Base-by-base conservation (phyloP, 2,888 invertebrate genomes). In the Cyaniris semiargus region DNA sequence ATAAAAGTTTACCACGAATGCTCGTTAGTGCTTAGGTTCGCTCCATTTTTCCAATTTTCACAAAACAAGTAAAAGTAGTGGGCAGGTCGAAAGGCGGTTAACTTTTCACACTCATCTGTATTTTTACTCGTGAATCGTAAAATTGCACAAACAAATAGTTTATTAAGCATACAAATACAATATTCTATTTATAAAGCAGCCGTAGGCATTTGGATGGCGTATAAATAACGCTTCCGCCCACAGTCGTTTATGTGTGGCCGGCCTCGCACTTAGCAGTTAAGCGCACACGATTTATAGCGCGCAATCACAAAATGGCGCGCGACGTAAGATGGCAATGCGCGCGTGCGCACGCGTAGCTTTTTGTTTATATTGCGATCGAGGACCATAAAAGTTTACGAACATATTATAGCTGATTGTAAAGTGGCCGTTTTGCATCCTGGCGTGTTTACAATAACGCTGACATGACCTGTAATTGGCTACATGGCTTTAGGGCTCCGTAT, bases 291-390 rank as follows among this genome's bases (percentile, higher is more conserved):
- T 86, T 86, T 86, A 86, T 86, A 80, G 83, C 83, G 80, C 83
- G 84, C 87, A 85, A 86, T 88, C 84, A 85, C 87, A 89, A 87
- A 79, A 88, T 86, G 85, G 85, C 84, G 80, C 81, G 81, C 84
- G 85, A 85, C 34, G 58, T n/a, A 34, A 86, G 85, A 86, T 87
- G 83, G 84, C 86, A 80, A 81, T 80, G 80, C 86, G 86, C 85
- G 85, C 78, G 80, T 84, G 84, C 84, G 85, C 83, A 80, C 78
- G 84, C 84, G 85, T 84, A 81, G 34, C 53, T 21, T 38, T 38
- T 21, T 76, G 53, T 77, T 53, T 74, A 76, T 76, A 70, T 44
- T 44, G 44, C 72, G 38, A 44, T 72, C 71, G 3, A 10, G 21
- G 34, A 38, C 21, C 23, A 23, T 66, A 27, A 66, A 66, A 31